These are phyloP conservation scores for Protonibea diacanthus DNA, from an alignment of 2,797 vertebrate species.

Conservation along the genomic window DNA sequence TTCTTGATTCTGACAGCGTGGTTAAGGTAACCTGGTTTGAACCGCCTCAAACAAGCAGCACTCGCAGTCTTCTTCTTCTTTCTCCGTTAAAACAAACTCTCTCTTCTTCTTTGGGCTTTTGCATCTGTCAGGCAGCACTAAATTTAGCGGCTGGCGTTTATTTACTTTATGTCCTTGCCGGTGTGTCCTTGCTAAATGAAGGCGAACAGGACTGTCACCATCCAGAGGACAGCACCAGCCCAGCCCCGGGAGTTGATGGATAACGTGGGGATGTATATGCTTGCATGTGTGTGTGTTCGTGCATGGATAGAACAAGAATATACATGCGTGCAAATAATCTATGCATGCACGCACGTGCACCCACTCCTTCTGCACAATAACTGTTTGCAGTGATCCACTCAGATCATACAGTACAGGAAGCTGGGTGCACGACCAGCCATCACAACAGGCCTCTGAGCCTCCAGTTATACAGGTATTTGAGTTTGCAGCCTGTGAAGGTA, in stretches of 20 bases:
- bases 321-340: conserved; percentile 48
- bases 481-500: conserved; percentile 74
- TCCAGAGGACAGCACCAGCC: conserved; percentile 71
- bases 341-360: conserved; percentile 15
- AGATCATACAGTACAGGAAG: conserved; percentile 72
- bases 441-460: conserved; percentile 68
- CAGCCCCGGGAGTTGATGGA: conserved; percentile 72
- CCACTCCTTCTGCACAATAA: conserved; percentile 35
- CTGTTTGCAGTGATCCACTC: conserved; percentile 60
- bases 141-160: conserved; percentile 82
- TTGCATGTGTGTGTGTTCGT: conserved; percentile 21
- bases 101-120: conserved; percentile 57
- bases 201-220: conserved; percentile 75
- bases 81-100: conserved; percentile 46
- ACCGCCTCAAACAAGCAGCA: conserved; percentile 26
- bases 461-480: conserved; percentile 79
- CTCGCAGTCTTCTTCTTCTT: conserved; percentile 23
- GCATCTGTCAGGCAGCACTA: conserved; percentile 71
- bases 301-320: conserved; percentile 49
- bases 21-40: conserved; percentile 37
- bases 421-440: conserved; percentile 54
- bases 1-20: not conserved
- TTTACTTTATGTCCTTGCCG: conserved; percentile 84
- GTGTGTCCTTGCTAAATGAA: conserved; percentile 86
- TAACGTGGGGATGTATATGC: conserved; percentile 51